phyloP scores from a whole-genome alignment of 2,113 vertebrate species.

The Ceyx cyanopectus region DNA sequence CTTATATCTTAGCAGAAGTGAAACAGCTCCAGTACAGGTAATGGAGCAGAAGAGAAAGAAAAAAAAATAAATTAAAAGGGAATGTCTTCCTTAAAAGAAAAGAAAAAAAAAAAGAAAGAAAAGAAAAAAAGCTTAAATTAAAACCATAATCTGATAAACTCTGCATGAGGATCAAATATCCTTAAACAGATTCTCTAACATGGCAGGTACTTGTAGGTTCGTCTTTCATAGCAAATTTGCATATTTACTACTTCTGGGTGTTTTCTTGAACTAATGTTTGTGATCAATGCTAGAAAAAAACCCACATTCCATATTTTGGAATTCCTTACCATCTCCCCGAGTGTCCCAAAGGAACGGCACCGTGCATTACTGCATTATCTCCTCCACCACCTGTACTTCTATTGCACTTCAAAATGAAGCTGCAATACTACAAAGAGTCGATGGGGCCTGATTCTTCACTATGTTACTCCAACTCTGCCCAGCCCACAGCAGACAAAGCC shows the following conservation, averaged over 20 bases:
- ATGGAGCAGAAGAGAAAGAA: background rate
- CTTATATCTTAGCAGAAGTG: background rate
- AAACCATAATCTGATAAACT: constrained; percentile 50
- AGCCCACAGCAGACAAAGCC: background rate
- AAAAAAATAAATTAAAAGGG: background rate
- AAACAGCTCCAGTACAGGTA: background rate
- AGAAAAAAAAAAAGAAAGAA: background rate
- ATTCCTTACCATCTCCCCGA: background rate
- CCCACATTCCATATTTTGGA: background rate
- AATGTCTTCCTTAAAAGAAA: background rate
- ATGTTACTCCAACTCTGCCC: constrained; percentile 3
- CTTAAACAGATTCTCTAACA: constrained; percentile 41
- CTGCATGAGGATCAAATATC: constrained; percentile 35
- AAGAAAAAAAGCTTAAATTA: background rate
- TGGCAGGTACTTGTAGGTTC: background rate
- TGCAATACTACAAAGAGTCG: constrained; percentile 25
- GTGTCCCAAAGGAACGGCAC: constrained; percentile 42
- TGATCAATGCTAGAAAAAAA: background rate
- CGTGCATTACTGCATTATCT: constrained; percentile 67
- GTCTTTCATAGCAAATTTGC: constrained; percentile 54
- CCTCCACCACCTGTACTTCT: constrained; percentile 48
- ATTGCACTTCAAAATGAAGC: constrained; percentile 65
- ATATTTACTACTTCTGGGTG: constrained; percentile 69
- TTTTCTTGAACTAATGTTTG: constrained; percentile 48
- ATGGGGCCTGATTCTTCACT: constrained; percentile 29